Evolutionary conservation across 1,140 invertebrate genomes (phyloP).

Genomic region (roundworm (Caenorhabditis elegans)): DNA sequence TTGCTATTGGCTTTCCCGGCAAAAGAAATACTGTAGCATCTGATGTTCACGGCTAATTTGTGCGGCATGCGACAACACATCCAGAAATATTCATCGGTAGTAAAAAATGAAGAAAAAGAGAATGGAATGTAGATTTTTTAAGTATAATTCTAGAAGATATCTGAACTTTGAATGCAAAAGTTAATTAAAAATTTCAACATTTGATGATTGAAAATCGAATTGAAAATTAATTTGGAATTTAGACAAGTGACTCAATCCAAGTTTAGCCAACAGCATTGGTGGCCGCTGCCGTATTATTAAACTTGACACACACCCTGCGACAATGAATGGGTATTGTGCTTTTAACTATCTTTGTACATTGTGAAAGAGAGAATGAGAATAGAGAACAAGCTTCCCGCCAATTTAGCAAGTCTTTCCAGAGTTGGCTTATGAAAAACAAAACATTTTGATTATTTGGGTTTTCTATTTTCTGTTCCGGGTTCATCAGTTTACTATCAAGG

Average conservation of each 20-base stretch:
- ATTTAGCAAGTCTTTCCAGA: too few species aligned
- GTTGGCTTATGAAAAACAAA: too few species aligned
- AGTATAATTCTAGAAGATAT: too few species aligned
- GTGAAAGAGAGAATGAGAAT: neutral
- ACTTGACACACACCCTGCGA: neutral
- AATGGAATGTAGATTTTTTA: neutral
- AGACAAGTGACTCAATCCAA: neutral
- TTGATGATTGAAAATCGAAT: neutral
- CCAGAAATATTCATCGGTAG: neutral
- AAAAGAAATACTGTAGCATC: conserved; percentile 4
- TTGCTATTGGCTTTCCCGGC: neutral
- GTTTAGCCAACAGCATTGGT: neutral
- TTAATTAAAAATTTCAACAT: neutral
- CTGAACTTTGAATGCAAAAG: neutral
- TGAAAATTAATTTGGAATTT: neutral
- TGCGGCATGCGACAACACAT: neutral
- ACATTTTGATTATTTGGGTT: too few species aligned
- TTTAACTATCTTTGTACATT: neutral
- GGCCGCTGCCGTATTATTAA: neutral
- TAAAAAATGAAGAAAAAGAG: neutral
- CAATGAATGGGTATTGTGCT: neutral
- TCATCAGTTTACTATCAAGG: neutral
- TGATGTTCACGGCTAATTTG: conserved; percentile 29
- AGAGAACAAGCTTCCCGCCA: too few species aligned
- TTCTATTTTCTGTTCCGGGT: neutral